Conservation (phyloP, 1,140 invertebrate species). For the Pogonognathellus flavescens region DNA sequence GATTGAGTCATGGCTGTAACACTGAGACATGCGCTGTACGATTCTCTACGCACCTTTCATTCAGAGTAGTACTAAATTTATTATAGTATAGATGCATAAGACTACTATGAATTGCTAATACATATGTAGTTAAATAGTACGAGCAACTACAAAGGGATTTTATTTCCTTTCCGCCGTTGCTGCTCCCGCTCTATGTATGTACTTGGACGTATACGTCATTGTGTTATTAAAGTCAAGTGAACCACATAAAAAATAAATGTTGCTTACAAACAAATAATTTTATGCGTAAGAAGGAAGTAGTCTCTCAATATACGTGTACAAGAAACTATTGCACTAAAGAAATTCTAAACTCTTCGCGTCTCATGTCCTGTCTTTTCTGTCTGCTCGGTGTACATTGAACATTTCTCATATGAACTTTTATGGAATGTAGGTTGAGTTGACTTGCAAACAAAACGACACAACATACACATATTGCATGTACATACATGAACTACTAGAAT, state of each 20-base stretch:
- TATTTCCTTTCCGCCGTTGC: constrained; percentile 9
- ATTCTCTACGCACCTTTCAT: too few species aligned
- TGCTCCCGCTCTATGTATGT: neutral
- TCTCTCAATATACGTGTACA: neutral
- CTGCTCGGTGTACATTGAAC: constrained; percentile 10
- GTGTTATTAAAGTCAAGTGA: neutral
- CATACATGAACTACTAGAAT: too few species aligned
- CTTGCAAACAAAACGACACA: too few species aligned
- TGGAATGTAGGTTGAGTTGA: constrained; percentile 35
- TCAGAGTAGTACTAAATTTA: too few species aligned
- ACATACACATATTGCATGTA: too few species aligned
- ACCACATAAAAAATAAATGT: too few species aligned
- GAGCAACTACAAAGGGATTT: constrained; percentile 5
- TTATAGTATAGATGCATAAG: too few species aligned
- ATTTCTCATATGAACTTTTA: constrained; percentile 44
- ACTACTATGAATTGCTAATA: constrained; percentile 25
- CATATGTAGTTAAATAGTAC: neutral
- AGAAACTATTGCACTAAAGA: neutral
- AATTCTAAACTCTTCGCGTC: neutral
- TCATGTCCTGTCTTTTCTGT: neutral
- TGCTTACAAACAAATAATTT: too few species aligned
- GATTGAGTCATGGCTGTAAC: too few species aligned
- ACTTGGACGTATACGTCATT: constrained; percentile 4
- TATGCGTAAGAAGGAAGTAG: constrained; percentile 13
- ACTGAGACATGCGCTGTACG: too few species aligned